Conservation (phyloP, 1,140 invertebrate species). For the Epicauta chinensis region DNA sequence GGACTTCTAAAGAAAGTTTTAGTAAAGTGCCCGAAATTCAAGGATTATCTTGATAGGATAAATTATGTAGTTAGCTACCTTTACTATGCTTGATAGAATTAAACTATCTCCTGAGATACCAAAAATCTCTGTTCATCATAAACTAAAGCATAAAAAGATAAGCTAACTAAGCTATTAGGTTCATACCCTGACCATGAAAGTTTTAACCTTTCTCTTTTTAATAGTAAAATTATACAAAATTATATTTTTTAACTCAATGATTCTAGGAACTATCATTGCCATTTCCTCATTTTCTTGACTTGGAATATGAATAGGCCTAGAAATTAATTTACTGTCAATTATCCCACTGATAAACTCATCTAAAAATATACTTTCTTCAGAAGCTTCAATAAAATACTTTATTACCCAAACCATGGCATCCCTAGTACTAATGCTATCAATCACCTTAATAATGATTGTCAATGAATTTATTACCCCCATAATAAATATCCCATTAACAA, state of each 20-base stretch:
- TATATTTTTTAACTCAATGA: constrained; percentile 44
- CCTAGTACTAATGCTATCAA: constrained; percentile 43
- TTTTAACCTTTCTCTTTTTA: constrained; percentile 45
- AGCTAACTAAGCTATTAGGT: constrained; percentile 47
- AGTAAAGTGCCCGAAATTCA: constrained; percentile 51
- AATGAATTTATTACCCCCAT: constrained; percentile 27
- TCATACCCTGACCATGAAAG: constrained; percentile 47
- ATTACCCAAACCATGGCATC: constrained; percentile 46
- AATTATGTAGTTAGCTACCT: constrained; percentile 42
- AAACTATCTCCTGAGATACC: constrained; percentile 48
- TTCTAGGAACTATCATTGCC: constrained; percentile 45
- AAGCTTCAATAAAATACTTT: constrained; percentile 49
- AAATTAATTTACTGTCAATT: constrained; percentile 50
- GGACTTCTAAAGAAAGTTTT: constrained; percentile 15
- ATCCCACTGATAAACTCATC: constrained; percentile 44
- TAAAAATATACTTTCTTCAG: constrained; percentile 43
- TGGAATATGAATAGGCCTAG: constrained; percentile 49
- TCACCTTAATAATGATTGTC: constrained; percentile 41
- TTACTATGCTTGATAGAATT: constrained; percentile 46
- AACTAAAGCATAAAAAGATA: constrained; percentile 41
- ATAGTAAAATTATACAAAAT: constrained; percentile 44
- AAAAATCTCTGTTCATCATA: constrained; percentile 29
- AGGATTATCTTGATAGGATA: constrained; percentile 51
- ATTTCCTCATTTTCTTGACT: constrained; percentile 47
- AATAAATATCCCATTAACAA: constrained; percentile 28